These are phyloP conservation scores for Cephus sareptanus DNA, from an alignment of 2,888 invertebrate genomes.

Conservation along the genomic window DNA sequence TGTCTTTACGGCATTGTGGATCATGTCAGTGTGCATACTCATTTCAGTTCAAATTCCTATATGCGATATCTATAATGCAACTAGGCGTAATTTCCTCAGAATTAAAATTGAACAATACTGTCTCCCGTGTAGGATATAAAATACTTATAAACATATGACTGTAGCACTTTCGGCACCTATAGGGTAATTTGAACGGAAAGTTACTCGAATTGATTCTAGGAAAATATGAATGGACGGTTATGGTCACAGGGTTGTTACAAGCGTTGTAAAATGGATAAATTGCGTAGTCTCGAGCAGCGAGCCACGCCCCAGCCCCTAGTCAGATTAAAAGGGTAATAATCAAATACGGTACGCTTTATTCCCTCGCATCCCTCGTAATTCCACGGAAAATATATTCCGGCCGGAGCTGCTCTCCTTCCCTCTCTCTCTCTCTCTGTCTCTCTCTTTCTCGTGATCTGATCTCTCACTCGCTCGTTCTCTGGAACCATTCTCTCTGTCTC, in stretches of 20 bases:
- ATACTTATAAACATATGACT: not conserved
- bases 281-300: not conserved
- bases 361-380: conserved; percentile 53
- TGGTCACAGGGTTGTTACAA: not conserved
- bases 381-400: conserved; percentile 54
- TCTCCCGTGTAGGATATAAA: not conserved
- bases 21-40: conserved; percentile 25
- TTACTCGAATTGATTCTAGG: not conserved
- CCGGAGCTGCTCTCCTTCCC: not conserved
- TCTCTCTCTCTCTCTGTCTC: too few relatives aligned
- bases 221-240: not conserved
- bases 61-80: not conserved
- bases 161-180: too few relatives aligned
- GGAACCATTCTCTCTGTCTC: not conserved
- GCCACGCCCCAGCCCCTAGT: conserved; percentile 21
- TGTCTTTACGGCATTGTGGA: conserved; percentile 47
- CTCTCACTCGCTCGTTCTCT: not conserved
- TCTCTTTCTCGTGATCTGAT: not conserved
- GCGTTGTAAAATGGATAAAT: not conserved
- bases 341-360: conserved; percentile 60
- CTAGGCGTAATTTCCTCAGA: not conserved
- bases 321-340: conserved; percentile 65
- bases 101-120: not conserved
- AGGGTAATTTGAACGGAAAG: not conserved
- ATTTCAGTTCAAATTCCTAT: not conserved